Conservation (phyloP, 1,140 invertebrate species). For the Drosophila rhopaloa region DNA sequence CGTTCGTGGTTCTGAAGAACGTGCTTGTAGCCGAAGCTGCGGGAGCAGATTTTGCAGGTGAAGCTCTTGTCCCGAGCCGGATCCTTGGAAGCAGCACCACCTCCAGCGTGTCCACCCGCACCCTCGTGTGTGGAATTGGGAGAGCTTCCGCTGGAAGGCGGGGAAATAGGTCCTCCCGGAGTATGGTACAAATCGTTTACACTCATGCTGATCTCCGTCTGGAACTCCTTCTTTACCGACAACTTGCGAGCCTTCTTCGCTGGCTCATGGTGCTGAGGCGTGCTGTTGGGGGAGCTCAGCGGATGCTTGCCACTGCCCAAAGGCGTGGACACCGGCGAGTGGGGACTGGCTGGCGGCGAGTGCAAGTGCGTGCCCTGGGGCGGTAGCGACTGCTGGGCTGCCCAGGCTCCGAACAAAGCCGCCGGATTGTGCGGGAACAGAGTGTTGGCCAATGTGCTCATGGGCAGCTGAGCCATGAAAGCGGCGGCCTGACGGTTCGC, state of each 20-base stretch:
- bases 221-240: constrained; percentile 83
- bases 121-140: constrained; percentile 84
- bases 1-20: constrained; percentile 98
- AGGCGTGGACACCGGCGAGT: constrained; percentile 65
- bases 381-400: constrained; percentile 74
- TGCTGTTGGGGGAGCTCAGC: constrained; percentile 67
- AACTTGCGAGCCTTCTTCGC: constrained; percentile 80
- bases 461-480: constrained; percentile 81
- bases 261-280: constrained; percentile 73
- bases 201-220: constrained; percentile 69
- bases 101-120: constrained; percentile 43
- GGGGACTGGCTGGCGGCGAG: constrained; percentile 77
- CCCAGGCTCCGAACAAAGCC: constrained; percentile 86
- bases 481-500: constrained; percentile 86
- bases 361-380: constrained; percentile 74
- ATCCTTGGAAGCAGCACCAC: constrained; percentile 85
- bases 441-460: constrained; percentile 76
- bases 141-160: constrained; percentile 85
- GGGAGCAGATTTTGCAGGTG: constrained; percentile 93
- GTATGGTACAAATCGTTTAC: constrained; percentile 81
- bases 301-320: constrained; percentile 61
- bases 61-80: constrained; percentile 92
- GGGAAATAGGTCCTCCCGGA: constrained; percentile 85
- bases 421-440: constrained; percentile 86
- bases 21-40: constrained; percentile 97